Evolutionary conservation across 1,140 invertebrate genomes (phyloP).

Genomic region (Magallana ariakensis): DNA sequence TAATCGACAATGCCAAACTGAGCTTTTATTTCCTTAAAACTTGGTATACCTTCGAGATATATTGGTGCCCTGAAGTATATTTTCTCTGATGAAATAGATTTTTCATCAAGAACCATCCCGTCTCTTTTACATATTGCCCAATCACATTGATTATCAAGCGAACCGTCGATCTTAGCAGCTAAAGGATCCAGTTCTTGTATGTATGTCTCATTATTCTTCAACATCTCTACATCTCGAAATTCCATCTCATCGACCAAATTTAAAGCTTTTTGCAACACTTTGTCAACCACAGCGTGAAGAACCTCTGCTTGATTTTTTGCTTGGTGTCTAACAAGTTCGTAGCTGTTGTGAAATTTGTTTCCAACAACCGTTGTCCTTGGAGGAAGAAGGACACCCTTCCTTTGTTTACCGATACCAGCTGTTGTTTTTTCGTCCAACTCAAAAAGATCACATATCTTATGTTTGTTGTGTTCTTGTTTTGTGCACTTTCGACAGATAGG

Average conservation of each 20-base stretch:
- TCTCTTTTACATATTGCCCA: background rate
- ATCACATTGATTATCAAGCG: background rate
- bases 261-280: background rate
- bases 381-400: background rate
- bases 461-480: background rate
- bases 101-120: background rate
- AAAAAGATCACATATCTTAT: background rate
- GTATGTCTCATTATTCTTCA: background rate
- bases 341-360: background rate
- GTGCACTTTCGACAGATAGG: background rate
- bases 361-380: background rate
- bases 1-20: background rate
- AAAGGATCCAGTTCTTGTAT: background rate
- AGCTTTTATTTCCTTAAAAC: background rate
- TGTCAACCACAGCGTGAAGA: background rate
- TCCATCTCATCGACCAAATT: background rate
- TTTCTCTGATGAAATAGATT: background rate
- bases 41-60: background rate
- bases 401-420: background rate
- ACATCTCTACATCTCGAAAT: background rate
- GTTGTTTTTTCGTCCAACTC: background rate
- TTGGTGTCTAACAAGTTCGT: background rate
- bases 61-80: background rate
- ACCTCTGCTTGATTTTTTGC: background rate
- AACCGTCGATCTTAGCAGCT: background rate